Evolutionary conservation across 2,888 invertebrate species (phyloP).

Genomic region (Epinotia demarniana): DNA sequence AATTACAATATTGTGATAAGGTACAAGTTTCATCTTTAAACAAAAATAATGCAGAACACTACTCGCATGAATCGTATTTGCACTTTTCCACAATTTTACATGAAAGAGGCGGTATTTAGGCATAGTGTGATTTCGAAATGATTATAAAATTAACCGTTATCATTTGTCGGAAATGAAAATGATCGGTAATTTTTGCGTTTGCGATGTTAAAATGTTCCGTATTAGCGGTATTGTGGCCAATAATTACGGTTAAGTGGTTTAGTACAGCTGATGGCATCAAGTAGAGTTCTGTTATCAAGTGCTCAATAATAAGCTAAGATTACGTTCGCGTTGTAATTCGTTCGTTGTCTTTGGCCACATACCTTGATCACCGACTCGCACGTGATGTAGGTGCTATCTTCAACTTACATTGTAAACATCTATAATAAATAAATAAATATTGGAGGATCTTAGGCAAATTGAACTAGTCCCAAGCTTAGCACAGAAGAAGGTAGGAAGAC

Average conservation of each 20-base stretch:
- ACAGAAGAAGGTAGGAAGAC: no score
- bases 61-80: slow-evolving; percentile 45
- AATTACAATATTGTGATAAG: no score
- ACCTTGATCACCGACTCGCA: not conserved
- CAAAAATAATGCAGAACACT: not conserved
- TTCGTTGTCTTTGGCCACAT: not conserved
- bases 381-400: not conserved
- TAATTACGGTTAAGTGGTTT: slow-evolving; percentile 37
- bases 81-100: slow-evolving; percentile 51
- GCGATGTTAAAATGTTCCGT: slow-evolving; percentile 41
- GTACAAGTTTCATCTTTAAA: no score
- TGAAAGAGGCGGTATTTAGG: slow-evolving; percentile 55
- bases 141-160: slow-evolving; percentile 43
- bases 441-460: not conserved
- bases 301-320: slow-evolving; percentile 23
- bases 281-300: slow-evolving; percentile 26
- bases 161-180: slow-evolving; percentile 42
- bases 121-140: slow-evolving; percentile 34
- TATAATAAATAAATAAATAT: not conserved
- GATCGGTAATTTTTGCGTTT: slow-evolving; percentile 41
- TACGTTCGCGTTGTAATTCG: slow-evolving; percentile 10
- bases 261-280: slow-evolving; percentile 38
- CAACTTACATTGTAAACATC: not conserved
- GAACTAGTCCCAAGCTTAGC: no score
- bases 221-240: slow-evolving; percentile 40